A percentile compares a stretch with the other conserved stretches of the same genome.
Evolutionary conservation across 37 sponge, comb jelly and placozoan genomes (phyloP).

Genomic region (Halisarca cf. caerulea): DNA sequence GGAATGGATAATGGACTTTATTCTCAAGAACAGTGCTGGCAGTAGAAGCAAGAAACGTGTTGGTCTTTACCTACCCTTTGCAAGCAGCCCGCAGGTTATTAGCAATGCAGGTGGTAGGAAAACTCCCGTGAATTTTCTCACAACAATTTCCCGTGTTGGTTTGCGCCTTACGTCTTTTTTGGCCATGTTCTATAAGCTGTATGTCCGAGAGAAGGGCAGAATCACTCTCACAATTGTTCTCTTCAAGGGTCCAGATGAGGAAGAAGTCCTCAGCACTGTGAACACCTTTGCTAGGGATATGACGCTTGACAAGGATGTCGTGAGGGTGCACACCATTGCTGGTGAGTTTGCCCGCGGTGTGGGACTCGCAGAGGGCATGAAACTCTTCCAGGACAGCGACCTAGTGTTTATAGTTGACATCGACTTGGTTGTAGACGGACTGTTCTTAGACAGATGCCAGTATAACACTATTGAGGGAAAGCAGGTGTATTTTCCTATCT

Average conservation of each 20-base stretch:
- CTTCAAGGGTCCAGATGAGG: constrained; percentile 58
- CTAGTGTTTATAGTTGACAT: constrained; percentile 73
- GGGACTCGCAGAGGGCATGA: constrained; percentile 37
- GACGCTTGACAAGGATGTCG: neutral
- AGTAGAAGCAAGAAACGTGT: constrained; percentile 40
- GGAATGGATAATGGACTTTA: constrained; percentile 74
- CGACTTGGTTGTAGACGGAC: constrained; percentile 44
- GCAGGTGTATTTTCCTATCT: constrained; percentile 79
- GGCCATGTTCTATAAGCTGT: neutral
- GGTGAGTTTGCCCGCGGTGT: constrained; percentile 70
- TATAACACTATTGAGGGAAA: constrained; percentile 54
- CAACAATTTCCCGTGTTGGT: constrained; percentile 26
- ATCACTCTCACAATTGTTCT: constrained; percentile 68
- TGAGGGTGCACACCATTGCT: constrained; percentile 24
- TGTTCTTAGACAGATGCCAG: constrained; percentile 58
- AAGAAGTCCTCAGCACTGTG: constrained; percentile 25
- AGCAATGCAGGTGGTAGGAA: neutral
- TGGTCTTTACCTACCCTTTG: constrained; percentile 41
- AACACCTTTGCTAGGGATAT: neutral
- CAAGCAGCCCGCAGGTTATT: neutral
- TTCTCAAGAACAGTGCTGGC: constrained; percentile 10
- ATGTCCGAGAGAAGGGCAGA: neutral
- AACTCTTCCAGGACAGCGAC: constrained; percentile 43
- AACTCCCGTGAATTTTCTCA: constrained; percentile 20
- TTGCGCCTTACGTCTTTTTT: constrained; percentile 13